These are phyloP conservation scores for Tromatobia lineatoria DNA, from an alignment of 2,888 invertebrate species.

Conservation along the genomic window DNA sequence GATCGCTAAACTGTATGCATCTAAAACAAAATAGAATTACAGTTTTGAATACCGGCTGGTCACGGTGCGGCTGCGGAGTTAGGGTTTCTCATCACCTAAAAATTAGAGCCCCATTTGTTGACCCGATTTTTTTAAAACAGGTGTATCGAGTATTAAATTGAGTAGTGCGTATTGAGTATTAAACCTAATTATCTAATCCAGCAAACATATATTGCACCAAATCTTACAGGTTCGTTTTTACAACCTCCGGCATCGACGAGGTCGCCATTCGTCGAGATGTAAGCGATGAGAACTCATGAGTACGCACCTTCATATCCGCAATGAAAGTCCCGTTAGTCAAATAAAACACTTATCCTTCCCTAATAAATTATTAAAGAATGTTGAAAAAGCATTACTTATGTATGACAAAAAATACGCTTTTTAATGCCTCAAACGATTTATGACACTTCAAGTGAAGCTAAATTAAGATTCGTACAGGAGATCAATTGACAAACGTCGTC, in stretches of 20 bases:
- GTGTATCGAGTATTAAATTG: no score
- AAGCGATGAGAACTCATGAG: conserved; percentile 23
- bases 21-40: no score
- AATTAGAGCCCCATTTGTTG: no score
- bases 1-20: no score
- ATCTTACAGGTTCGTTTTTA: neutral
- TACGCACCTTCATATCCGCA: conserved; percentile 24
- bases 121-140: no score
- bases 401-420: conserved; percentile 3
- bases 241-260: no score
- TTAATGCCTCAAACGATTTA: neutral
- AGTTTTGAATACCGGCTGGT: no score
- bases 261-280: neutral
- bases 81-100: no score
- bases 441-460: neutral
- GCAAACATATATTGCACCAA: no score
- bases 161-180: no score
- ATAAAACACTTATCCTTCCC: conserved; percentile 7
- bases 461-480: neutral
- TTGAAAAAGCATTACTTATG: neutral
- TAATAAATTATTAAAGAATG: neutral
- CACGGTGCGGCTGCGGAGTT: no score
- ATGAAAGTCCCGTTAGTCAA: conserved; percentile 34
- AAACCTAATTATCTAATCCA: no score
- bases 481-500: conserved; percentile 72